These are phyloP conservation scores for Muscidifurax raptorellus DNA, from an alignment of 1,140 invertebrate species.

Conservation along the genomic window DNA sequence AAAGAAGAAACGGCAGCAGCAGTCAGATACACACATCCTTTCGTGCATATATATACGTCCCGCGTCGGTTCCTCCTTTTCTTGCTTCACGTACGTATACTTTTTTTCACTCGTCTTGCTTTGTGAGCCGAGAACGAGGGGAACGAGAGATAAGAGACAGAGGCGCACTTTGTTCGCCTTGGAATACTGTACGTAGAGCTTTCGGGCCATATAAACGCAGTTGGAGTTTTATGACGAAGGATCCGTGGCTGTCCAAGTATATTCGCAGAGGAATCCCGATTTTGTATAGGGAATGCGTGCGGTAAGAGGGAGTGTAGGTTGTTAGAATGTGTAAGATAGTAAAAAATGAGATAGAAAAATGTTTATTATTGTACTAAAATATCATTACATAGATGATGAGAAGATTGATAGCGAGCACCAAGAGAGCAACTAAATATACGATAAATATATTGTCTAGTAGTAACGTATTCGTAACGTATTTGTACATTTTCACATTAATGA, in stretches of 20 bases:
- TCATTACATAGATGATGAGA: too few relatives aligned
- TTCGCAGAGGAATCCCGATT: not conserved
- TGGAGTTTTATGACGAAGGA: not conserved
- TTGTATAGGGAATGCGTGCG: not conserved
- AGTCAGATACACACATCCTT: conserved; percentile 1
- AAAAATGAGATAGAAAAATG: too few relatives aligned
- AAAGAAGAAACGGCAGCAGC: not conserved
- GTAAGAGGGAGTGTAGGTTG: not conserved
- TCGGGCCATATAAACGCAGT: not conserved
- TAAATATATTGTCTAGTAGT: too few relatives aligned
- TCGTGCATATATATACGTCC: conserved; percentile 2
- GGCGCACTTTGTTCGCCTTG: not conserved
- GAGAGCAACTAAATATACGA: too few relatives aligned
- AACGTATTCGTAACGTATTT: too few relatives aligned
- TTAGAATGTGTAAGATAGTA: not conserved
- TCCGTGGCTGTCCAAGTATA: not conserved
- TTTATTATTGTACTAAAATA: too few relatives aligned
- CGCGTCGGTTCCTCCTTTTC: not conserved
- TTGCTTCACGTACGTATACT: not conserved
- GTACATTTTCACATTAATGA: too few relatives aligned
- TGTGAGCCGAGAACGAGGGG: not conserved
- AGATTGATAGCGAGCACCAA: too few relatives aligned
- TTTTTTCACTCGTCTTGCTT: conserved; percentile 5
- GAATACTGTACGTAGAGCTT: not conserved
- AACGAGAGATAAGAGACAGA: not conserved